A percentile compares a stretch with the other conserved stretches of the same genome.
These are phyloP conservation scores for Craseonycteris thonglongyai DNA, from an alignment of 2,113 vertebrate genomes.

Conservation along the genomic window DNA sequence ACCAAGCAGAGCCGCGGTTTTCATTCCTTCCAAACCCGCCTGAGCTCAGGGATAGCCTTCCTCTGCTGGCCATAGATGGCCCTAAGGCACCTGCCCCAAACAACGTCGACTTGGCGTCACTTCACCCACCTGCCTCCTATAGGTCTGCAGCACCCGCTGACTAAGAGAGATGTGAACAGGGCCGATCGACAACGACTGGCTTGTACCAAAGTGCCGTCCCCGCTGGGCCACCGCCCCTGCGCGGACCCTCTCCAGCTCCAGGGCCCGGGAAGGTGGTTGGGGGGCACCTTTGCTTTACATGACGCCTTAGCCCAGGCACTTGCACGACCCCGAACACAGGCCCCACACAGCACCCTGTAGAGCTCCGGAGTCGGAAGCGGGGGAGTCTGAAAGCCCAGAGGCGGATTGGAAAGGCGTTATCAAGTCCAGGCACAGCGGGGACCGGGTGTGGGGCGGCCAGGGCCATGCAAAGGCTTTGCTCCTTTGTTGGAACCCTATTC, in stretches of 20 bases:
- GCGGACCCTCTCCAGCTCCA: neutral
- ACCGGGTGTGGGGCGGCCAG: too few relatives aligned
- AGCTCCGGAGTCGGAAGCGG: neutral
- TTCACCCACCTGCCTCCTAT: constrained; percentile 78
- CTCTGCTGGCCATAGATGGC: neutral
- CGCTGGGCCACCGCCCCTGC: constrained; percentile 16
- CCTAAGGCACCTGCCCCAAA: constrained; percentile 60
- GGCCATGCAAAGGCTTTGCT: neutral
- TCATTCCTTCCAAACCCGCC: neutral
- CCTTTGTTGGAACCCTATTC: neutral
- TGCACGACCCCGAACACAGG: constrained; percentile 43
- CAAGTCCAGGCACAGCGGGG: too few relatives aligned
- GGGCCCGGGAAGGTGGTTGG: constrained; percentile 29
- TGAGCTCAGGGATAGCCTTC: neutral
- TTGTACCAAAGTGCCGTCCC: constrained; percentile 76
- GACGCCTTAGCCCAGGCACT: constrained; percentile 55
- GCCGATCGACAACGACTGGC: constrained; percentile 80
- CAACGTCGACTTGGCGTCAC: too few relatives aligned
- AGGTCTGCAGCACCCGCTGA: constrained; percentile 80
- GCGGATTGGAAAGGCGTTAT: neutral
- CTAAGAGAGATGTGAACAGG: constrained; percentile 82
- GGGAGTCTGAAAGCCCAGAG: neutral
- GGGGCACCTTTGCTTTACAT: constrained; percentile 66
- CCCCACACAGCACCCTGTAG: neutral
- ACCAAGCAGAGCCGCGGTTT: neutral